Evolutionary conservation across 2,797 vertebrate species (phyloP).

Genomic region (Tenualosa ilisha): DNA sequence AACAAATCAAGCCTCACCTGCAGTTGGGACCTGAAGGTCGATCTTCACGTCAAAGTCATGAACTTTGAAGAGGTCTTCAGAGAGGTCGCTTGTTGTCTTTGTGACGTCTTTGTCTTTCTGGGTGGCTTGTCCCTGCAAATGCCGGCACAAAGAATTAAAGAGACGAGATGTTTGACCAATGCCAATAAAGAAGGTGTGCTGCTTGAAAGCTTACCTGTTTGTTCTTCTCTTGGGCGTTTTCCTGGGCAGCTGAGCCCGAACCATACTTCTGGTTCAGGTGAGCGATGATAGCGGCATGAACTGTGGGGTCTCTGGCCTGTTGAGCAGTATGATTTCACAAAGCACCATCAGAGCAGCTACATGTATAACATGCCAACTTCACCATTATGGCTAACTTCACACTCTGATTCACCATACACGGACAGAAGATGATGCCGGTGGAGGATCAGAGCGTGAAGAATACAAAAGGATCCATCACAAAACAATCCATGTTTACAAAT

Average conservation of each 20-base stretch:
- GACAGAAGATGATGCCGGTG: neutral
- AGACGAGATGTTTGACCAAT: neutral
- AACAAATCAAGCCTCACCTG: constrained; percentile 76
- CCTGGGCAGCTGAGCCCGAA: constrained; percentile 81
- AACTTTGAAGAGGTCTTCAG: constrained; percentile 98
- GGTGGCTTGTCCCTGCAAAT: constrained; percentile 73
- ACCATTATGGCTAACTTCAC: neutral
- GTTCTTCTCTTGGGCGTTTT: constrained; percentile 79
- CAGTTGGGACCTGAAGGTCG: constrained; percentile 97
- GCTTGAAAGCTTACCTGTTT: constrained; percentile 71
- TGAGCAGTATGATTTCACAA: neutral
- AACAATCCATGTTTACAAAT: neutral
- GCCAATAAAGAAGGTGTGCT: neutral
- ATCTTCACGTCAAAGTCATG: constrained; percentile 99
- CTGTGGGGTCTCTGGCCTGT: constrained; percentile 96
- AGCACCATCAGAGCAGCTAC: neutral
- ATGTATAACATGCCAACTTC: neutral
- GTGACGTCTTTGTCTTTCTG: constrained; percentile 89
- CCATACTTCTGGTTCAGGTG: constrained; percentile 98
- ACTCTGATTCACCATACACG: neutral
- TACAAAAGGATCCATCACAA: neutral
- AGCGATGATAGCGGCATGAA: constrained; percentile 96
- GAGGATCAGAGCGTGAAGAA: neutral
- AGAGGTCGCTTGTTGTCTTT: constrained; percentile 93
- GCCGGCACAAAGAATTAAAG: constrained; percentile 7